Base-by-base conservation (phyloP, 2,888 invertebrate genomes). In the Protonemura montana region DNA sequence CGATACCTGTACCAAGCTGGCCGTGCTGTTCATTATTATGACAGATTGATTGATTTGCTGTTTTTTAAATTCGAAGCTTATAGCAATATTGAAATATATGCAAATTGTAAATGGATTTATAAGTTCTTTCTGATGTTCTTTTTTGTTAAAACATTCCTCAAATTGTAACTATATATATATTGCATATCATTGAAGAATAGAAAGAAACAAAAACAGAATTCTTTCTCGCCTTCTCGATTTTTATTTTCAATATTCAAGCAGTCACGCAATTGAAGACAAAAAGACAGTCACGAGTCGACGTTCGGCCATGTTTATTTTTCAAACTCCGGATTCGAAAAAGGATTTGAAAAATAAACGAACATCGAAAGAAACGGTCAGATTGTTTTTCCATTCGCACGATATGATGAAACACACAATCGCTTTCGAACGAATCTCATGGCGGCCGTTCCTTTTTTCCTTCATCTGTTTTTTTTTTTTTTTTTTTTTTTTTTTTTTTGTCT, bases 311-410 rank as follows among this genome's bases (percentile, higher is more conserved):
- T 59, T 59, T 59, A 59, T 59, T 59, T 59, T 21, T 21, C 59
- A 59, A 13, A 10, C 21, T 1, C 59, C 2, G 13, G 59, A 16
- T 59, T 21, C 21, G 21, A 10, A 59, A 59, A 59, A 59, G 59
- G 59, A 35, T 59, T 59, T 59, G 59, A 59, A 59, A 59, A 59
- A 59, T 59, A 59, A 59, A 59, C 59, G 59, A 59, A 59, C 35
- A 10, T 35, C 35, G 3, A 1, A 41, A 41, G 13, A 7, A 41
- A 41, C 41, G 13, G 5, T 1, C 59, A 59, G 13, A 13, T 59
- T 59, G 59, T 59, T 59, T 13, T 21, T 59, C 59, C 21, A 21
- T 10, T 59, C 21, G n/a, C 59, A 59, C 59, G 59, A 59, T 21
- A 21, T 21, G 21, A 59, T 59, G 59, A 78, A 28, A 78, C 78